Base-by-base conservation (phyloP, 2,113 vertebrate genomes). In the Hippocampus barbouri region DNA sequence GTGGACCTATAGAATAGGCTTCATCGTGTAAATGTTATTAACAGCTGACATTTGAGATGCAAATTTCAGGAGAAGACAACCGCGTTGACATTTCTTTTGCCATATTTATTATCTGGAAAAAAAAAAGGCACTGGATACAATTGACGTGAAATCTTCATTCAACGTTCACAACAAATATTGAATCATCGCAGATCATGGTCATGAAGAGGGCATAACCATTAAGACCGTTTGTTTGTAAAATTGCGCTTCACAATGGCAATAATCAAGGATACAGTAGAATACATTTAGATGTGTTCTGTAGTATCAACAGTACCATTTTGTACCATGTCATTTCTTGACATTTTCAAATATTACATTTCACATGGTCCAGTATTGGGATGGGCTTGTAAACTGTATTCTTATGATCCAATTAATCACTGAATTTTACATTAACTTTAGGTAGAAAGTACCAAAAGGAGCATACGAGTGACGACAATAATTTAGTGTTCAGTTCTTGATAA, bases 81-180 rank as follows among this genome's bases (percentile, higher is more conserved):
- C 25, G 53, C 45, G 71, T 64, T 12, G 40, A 21, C 20, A 65
- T 71, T 72, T 56, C 1, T 77, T 77, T 71, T 27, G 18, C 80
- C 47, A 53, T 83, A 49, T 91, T 89, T 89, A 90, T 91, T 90
- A 71, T 70, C 70, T 78, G 75, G 60, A 91, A 88, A 34, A 63
- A 43, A 73, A 79, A 88, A 92, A 91, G 89, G 90, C 91, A 92
- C 90, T 91, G 88, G 88, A 86, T 89, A 91, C 87, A 88, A 86
- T 85, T 83, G 80, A 87, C 77, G 85, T 83, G 82, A 79, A 85
- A 70, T 69, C 76, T 76, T 80, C 80, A 81, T 83, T 82, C 85
- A 81, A 74, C 76, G 75, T 78, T 77, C 82, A 86, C 79, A 86
- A 83, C 66, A 79, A 71, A 74, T 51, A 47, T 45, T 71, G 10